phyloP scores from a whole-genome alignment of 2,113 vertebrate species.

The Poicephalus gulielmi region DNA sequence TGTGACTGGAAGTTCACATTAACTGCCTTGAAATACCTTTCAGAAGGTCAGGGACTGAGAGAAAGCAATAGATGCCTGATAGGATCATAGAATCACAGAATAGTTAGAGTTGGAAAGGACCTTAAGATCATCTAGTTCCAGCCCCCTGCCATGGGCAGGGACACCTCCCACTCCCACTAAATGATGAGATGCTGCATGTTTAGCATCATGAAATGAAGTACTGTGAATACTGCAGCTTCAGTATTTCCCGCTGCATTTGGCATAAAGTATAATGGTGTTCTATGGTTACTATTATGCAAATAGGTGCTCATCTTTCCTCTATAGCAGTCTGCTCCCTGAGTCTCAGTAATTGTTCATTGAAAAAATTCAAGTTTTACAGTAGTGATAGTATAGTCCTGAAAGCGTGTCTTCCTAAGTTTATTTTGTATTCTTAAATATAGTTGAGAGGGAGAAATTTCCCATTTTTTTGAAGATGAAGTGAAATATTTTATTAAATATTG shows the following conservation, averaged over 20 bases:
- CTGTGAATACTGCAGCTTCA: neutral
- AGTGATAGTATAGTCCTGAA: neutral
- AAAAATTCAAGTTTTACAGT: neutral
- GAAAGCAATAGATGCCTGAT: neutral
- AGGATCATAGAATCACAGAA: no score
- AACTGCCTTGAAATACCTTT: neutral
- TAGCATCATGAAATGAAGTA: neutral
- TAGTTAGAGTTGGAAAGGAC: no score
- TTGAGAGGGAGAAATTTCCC: rapidly evolving
- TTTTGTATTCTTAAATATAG: neutral
- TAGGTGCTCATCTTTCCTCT: neutral
- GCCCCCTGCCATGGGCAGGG: no score
- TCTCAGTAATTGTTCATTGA: neutral
- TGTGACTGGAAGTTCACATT: neutral
- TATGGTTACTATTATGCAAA: neutral
- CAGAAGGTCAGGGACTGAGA: neutral
- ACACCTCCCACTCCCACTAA: no score
- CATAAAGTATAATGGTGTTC: neutral
- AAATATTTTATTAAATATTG: neutral
- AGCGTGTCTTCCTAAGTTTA: neutral
- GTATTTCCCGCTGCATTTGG: neutral
- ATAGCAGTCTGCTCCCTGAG: neutral
- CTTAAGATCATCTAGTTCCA: no score
- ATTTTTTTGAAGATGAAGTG: neutral
- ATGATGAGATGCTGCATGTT: neutral